Evolutionary conservation across 2,888 invertebrate species (phyloP), one percentile per base, ranked within the genome.

Genomic region (Idaea dimidiata): DNA sequence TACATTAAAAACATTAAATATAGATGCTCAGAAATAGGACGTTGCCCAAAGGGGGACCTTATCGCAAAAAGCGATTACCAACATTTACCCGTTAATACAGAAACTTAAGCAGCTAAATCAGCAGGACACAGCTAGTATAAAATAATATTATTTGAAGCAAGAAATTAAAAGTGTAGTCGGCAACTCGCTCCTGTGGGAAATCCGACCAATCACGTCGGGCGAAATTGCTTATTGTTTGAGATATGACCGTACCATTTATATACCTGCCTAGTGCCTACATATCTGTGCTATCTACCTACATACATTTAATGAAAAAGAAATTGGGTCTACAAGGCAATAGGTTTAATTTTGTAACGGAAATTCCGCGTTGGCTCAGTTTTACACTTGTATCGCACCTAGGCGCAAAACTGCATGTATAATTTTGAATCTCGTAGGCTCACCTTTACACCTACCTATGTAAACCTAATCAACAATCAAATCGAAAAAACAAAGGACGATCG

Each of bases 161-260:
- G 84, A 87, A 90, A 89, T 89, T 89, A 91, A 88, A 86, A 90
- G 87, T 89, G 81, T 82, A 86, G 82, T 86, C 84, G 81, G 82
- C 68, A 70, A 65, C 68, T 64, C 60, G 63, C 72, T 74, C 80
- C 89, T 86, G 84, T 63, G 88, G 91, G 91, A 90, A 90, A 89
- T 89, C 81, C 79, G 79, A 75, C 91, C 91, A 92, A 92, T 92
- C 90, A 90, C 86, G 78, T 74, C 80, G 73, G 67, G 74, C 72
- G 77, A 79, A 83, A 88, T 87, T 86, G 82, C 83, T 86, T 84
- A 82, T 84, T 77, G 78, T 72, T 72, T 72, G 68, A 76, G 70
- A 66, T 64, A 66, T 72, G 79, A 76, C 80, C 79, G 78, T 72
- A 82, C 71, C 76, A 59, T 17, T 14, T 56, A 68, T 72, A 70